These are phyloP conservation scores for Pandemis corylana DNA, from an alignment of 2,888 invertebrate species.

Conservation along the genomic window DNA sequence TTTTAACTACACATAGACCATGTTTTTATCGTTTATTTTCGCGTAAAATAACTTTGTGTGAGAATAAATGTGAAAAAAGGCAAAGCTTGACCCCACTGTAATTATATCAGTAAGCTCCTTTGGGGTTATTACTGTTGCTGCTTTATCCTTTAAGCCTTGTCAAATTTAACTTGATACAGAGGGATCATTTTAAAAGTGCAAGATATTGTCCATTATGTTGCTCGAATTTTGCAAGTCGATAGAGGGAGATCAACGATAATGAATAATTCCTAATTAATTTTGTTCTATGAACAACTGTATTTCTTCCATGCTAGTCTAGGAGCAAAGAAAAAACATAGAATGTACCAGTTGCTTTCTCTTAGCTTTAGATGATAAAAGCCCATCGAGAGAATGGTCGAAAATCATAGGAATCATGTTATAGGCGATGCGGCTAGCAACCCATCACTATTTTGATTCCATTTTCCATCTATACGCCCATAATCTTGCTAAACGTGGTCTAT, in stretches of 20 bases:
- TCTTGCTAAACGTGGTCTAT: too few species aligned
- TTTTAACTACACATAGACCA: background rate
- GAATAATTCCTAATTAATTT: too few species aligned
- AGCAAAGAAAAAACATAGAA: too few species aligned
- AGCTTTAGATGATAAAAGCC: too few species aligned
- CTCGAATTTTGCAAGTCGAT: background rate
- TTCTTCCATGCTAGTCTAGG: too few species aligned
- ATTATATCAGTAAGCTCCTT: background rate
- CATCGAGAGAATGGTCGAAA: too few species aligned
- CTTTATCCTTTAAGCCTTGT: background rate
- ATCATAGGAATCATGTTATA: too few species aligned
- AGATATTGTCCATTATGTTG: background rate
- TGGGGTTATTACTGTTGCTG: background rate
- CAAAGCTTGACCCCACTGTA: background rate
- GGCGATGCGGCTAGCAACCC: too few species aligned
- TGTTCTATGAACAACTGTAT: too few species aligned
- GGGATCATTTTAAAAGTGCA: conserved; percentile 1
- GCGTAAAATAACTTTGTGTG: background rate
- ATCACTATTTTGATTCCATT: too few species aligned
- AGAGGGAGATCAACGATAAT: background rate
- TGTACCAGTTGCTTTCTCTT: too few species aligned
- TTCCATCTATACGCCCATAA: too few species aligned
- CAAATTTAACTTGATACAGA: background rate
- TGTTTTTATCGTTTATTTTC: background rate
- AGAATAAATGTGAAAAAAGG: background rate